phyloP scores from a whole-genome alignment of 2,888 invertebrate species.

The Brenthis ino region DNA sequence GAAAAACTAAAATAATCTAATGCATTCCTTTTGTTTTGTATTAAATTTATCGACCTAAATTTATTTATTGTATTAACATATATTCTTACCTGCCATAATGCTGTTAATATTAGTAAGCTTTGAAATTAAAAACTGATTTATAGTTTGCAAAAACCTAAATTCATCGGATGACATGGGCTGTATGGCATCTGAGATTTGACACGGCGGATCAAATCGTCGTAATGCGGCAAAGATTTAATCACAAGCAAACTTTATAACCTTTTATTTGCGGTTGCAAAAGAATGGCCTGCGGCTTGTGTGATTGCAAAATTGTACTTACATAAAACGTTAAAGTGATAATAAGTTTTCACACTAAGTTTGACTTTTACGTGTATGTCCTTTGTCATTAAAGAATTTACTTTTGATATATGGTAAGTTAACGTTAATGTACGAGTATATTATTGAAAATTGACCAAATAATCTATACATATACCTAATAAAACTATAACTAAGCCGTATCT shows the following conservation, averaged over 20 bases:
- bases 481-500: no score
- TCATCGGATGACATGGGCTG: conserved; percentile 12
- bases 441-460: no score
- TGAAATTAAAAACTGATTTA: conserved; percentile 3
- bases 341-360: background rate
- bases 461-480: no score
- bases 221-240: conserved; percentile 16
- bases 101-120: background rate
- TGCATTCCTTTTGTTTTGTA: no score
- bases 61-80: background rate
- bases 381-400: no score
- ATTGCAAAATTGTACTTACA: conserved; percentile 15
- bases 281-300: conserved; percentile 12
- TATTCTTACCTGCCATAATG: background rate
- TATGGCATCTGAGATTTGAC: conserved; percentile 17
- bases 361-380: no score
- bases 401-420: no score
- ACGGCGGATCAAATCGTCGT: conserved; percentile 11
- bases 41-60: background rate
- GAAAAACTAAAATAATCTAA: no score
- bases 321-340: conserved; percentile 7
- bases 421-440: no score
- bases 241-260: conserved; percentile 15
- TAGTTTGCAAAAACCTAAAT: conserved; percentile 3
- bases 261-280: conserved; percentile 18